These are phyloP conservation scores for Mya arenaria DNA, from an alignment of 1,140 invertebrate species.

Conservation along the genomic window DNA sequence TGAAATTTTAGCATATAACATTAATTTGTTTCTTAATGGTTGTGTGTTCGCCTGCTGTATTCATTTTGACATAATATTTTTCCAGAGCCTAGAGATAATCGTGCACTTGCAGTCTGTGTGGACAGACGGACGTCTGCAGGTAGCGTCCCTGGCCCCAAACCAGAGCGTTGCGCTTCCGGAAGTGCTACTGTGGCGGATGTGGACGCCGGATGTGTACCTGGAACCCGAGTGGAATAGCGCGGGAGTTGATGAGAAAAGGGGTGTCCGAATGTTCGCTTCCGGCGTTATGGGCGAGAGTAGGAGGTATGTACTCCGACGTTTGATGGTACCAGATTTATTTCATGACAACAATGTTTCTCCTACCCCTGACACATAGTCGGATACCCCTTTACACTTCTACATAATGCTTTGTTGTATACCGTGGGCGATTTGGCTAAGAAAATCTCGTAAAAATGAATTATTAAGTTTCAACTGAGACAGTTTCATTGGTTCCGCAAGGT, in stretches of 20 bases:
- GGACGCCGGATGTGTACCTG: slow-evolving; percentile 18
- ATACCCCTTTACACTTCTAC: neutral
- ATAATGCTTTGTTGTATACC: neutral
- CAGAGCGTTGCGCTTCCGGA: neutral
- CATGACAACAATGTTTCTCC: neutral
- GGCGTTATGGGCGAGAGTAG: neutral
- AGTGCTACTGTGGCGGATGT: neutral
- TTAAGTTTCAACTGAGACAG: neutral
- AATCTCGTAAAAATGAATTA: neutral
- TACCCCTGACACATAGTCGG: neutral
- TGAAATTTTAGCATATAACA: no score
- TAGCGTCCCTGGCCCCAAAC: neutral
- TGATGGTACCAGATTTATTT: neutral
- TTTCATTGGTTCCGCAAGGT: neutral
- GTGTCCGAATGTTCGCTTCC: neutral
- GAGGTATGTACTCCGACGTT: neutral
- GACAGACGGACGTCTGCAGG: neutral
- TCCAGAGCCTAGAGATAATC: slow-evolving; percentile 12
- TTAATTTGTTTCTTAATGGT: neutral
- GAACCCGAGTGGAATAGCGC: slow-evolving; percentile 10
- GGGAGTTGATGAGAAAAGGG: neutral
- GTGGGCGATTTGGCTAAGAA: neutral
- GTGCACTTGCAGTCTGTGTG: neutral
- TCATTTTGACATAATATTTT: neutral
- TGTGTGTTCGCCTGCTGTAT: neutral